These are phyloP conservation scores for Sinhomidia bicolor DNA, from an alignment of 2,888 invertebrate genomes.

Conservation along the genomic window DNA sequence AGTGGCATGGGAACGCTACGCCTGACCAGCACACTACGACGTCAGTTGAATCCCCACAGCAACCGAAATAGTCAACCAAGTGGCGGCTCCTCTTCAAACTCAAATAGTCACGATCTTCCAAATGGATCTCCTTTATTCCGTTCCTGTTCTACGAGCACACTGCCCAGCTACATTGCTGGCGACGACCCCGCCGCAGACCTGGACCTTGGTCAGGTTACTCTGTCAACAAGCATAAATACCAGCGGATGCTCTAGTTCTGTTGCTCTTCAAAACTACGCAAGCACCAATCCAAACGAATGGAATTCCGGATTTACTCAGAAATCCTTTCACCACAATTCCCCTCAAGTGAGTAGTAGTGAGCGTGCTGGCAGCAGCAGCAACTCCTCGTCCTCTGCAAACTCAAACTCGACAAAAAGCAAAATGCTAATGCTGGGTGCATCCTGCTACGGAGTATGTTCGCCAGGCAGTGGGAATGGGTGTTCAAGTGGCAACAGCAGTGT, in stretches of 20 bases:
- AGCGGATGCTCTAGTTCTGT: constrained; percentile 33
- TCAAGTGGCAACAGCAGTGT: constrained; percentile 52
- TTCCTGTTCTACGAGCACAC: constrained; percentile 89
- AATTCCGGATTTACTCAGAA: constrained; percentile 24
- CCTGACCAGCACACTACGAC: constrained; percentile 29
- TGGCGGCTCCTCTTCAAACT: background rate
- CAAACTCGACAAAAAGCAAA: constrained; percentile 60
- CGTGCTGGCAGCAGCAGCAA: background rate
- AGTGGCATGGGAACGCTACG: constrained; percentile 52
- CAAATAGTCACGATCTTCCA: background rate
- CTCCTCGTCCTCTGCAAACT: background rate
- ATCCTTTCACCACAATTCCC: constrained; percentile 15
- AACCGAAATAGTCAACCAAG: constrained; percentile 6
- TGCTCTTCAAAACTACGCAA: background rate
- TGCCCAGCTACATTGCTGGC: constrained; percentile 88
- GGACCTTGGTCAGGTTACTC: constrained; percentile 81
- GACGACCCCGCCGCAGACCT: constrained; percentile 91
- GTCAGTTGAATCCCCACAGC: constrained; percentile 32
- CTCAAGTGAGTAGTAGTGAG: background rate
- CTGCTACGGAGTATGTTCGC: constrained; percentile 65
- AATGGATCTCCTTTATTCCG: constrained; percentile 84
- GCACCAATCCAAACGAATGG: constrained; percentile 20
- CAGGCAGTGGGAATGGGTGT: constrained; percentile 38
- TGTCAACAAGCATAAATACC: constrained; percentile 13
- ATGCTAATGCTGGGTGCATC: constrained; percentile 71